Base-by-base conservation (phyloP, 2,797 vertebrate genomes). In the Sebastes baramenuke region DNA sequence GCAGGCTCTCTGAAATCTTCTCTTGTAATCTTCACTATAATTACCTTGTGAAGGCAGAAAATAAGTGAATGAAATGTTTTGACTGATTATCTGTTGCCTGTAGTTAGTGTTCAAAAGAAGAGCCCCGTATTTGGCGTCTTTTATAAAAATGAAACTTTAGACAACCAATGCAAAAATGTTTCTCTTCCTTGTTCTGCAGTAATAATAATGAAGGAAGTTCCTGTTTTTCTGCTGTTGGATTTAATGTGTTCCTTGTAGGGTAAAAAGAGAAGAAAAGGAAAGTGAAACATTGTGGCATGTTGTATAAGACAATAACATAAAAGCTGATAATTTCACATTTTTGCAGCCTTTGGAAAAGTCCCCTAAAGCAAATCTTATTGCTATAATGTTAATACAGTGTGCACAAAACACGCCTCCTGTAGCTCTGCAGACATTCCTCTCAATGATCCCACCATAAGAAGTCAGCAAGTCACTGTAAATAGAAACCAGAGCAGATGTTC, bases 401-500 rank as follows among this genome's bases (percentile, higher is more conserved):
- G 22, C 27, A 62, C 3, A 8, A 62, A 49, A 64, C 24, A n/a
- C 8, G 27, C n/a, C 42, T 77, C 10, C 49, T 46, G n/a, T 25
- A 27, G 13, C 67, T 77, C 27, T 60, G 24, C 42, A 20, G 67
- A 74, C 52, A 61, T 72, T 76, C 20, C 55, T 5, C n/a, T 70
- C 20, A 34, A 4, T 27, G 18, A 66, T 71, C n/a, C 25, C 22
- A 42, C 68, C 29, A n/a, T 34, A 9, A 56, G 14, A 59, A 81
- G 72, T 58, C 49, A 55, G 29, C 22, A 30, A 56, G n/a, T 67
- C 77, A 68, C 49, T 52, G 49, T 36, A 49, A 75, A 80, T 20
- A 75, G 55, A 75, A 71, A 74, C 67, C 72, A 66, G 18, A 71
- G 59, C 75, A 61, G 67, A 80, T 77, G 67, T 34, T 77, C 30